Base-by-base conservation (phyloP, 53 echinoderm and acorn worm genomes). In the Echinometra lucunter region DNA sequence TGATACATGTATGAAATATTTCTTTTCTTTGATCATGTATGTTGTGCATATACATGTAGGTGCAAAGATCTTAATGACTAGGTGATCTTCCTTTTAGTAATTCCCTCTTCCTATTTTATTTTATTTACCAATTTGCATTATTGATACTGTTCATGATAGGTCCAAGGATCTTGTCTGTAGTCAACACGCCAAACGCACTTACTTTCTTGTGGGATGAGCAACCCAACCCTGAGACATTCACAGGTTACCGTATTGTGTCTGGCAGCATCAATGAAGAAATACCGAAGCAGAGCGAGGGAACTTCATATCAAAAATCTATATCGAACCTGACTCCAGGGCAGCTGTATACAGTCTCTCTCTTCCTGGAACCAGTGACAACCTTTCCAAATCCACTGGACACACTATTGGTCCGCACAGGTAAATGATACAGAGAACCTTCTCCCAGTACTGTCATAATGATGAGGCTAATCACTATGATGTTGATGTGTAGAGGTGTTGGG, bases 321-420 rank as follows among this genome's bases (percentile, higher is more conserved):
- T 94, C 94, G 25, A 30, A 44, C 42, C 42, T 94, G 58, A 82
- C 38, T 12, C 66, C 94, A 44, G 94, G 94, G 1, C 44, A 82
- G 40, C 83, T 94, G 27, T 94, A 94, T 66, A 63, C 85, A 5
- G 44, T 85, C 44, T 83, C 83, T 4, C 85, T 94, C 45, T 94
- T 58, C 45, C 63, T 60, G 11, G 45, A 32, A 66, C 94, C 94
- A 1, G 35, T 44, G 4, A 27, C 44, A 3, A 81, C 7, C 1
- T 56, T 25, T 74, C 93, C 82, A 27, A 30, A 25, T 6, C 38
- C 57, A 1, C 44, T 94, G 25, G 94, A 94, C 25, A 27, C 6
- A 12, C 37, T 94, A 15, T 44, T 35, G n/a, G 58, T 94, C 13
- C 57, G 94, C 60, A 94, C 94, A 44, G 85, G 94, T 94, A 78